phyloP scores from a whole-genome alignment of 2,113 vertebrate genomes.

The Blennius ocellaris region DNA sequence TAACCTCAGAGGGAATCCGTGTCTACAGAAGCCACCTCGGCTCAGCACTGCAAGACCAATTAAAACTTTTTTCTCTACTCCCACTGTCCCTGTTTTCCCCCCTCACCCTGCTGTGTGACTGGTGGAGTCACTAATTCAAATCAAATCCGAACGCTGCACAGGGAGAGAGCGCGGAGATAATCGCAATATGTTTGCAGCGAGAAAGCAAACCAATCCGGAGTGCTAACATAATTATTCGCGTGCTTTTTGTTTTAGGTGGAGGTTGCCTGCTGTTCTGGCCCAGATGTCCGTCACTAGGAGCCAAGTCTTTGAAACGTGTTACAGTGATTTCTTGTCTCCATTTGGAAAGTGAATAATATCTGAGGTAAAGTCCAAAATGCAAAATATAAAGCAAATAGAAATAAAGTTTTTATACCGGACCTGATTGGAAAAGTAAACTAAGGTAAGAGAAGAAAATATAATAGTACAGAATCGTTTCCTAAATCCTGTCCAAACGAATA shows the following conservation, averaged over 20 bases:
- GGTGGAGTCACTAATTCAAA: constrained; percentile 72
- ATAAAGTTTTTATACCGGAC: no score
- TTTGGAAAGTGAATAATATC: constrained; percentile 3
- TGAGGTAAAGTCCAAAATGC: constrained; percentile 12
- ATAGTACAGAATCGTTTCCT: no score
- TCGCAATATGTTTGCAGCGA: constrained; percentile 70
- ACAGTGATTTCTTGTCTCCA: constrained; percentile 1
- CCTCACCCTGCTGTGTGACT: constrained; percentile 46
- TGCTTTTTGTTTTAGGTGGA: constrained; percentile 60
- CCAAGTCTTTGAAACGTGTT: constrained; percentile 45
- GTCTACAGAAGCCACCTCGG: constrained; percentile 25
- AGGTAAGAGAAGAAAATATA: no score
- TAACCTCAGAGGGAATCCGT: background rate
- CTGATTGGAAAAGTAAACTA: no score
- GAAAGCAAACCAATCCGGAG: constrained; percentile 56
- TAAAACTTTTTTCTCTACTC: constrained; percentile 58
- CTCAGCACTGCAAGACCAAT: constrained; percentile 53
- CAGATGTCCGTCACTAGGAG: constrained; percentile 67
- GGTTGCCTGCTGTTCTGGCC: constrained; percentile 66
- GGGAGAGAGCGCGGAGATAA: constrained; percentile 52
- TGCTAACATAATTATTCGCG: constrained; percentile 63
- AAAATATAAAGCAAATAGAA: no score
- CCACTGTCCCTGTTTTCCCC: constrained; percentile 26
- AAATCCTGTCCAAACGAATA: no score
- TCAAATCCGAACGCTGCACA: constrained; percentile 54